Evolutionary conservation across 2,797 vertebrate genomes (phyloP).

Genomic region (Sparidentex hasta): DNA sequence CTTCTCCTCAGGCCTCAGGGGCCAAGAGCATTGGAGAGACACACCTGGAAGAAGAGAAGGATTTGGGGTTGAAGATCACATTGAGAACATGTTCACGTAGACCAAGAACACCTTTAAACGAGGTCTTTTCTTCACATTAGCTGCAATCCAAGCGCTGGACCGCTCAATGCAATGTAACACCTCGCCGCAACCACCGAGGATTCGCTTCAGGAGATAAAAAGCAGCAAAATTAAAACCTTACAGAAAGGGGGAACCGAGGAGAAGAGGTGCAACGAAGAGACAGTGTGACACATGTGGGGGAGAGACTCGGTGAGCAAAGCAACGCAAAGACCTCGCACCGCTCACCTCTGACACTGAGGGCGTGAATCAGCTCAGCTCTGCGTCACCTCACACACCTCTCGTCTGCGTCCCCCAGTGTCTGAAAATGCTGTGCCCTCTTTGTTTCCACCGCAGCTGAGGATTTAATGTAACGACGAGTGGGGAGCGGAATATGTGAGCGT

Average conservation of each 20-base stretch:
- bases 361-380: conserved; percentile 62
- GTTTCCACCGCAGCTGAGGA: conserved; percentile 14
- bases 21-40: conserved; percentile 86
- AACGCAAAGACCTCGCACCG: conserved; percentile 52
- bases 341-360: conserved; percentile 58
- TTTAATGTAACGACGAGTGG: conserved; percentile 8
- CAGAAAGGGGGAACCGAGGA: conserved; percentile 32
- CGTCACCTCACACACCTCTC: conserved; percentile 36
- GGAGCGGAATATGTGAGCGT: not conserved
- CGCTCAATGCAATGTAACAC: conserved; percentile 8
- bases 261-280: conserved; percentile 41
- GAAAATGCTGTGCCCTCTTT: conserved; percentile 21
- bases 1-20: conserved; percentile 86
- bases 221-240: conserved; percentile 47
- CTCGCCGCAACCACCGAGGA: conserved; percentile 10
- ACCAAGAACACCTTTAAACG: too few species aligned
- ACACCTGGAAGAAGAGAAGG: conserved; percentile 78
- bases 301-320: conserved; percentile 44
- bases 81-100: too few species aligned
- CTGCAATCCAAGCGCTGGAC: conserved; percentile 37
- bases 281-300: conserved; percentile 34
- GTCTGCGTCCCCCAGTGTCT: conserved; percentile 15
- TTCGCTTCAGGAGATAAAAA: conserved; percentile 50
- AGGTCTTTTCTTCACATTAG: conserved; percentile 27
- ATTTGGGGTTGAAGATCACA: conserved; percentile 10